These are phyloP conservation scores for Anoplopoma fimbria DNA, from an alignment of 2,113 vertebrate genomes.

Conservation along the genomic window DNA sequence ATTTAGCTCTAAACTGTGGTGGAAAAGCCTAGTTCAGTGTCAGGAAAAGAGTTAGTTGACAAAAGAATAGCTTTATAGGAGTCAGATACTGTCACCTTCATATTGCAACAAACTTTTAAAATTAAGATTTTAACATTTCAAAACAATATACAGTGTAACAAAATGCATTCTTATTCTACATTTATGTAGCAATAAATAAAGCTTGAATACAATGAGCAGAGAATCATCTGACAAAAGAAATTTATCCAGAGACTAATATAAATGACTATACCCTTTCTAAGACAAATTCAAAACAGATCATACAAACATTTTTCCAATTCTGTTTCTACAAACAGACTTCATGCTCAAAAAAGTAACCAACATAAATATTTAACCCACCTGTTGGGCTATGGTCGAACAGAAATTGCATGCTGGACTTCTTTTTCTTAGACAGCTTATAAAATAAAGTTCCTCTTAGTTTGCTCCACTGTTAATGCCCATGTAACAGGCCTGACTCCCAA, in stretches of 20 bases:
- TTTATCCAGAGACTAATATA: not conserved
- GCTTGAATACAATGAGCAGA: not conserved
- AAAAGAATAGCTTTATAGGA: not conserved
- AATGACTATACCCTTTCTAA: not conserved
- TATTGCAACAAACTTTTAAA: not conserved
- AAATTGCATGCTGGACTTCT: conserved; percentile 62
- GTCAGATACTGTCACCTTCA: not conserved
- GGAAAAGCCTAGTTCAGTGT: not conserved
- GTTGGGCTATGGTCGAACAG: conserved; percentile 39
- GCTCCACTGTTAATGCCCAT: conserved; percentile 30
- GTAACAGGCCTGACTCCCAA: conserved; percentile 38
- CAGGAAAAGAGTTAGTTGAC: not conserved
- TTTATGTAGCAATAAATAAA: not conserved
- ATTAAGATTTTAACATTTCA: not conserved
- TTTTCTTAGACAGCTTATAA: conserved; percentile 26
- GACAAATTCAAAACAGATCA: not conserved
- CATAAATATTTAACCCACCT: conserved; percentile 65
- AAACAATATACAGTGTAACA: not conserved
- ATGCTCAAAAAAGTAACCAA: not conserved
- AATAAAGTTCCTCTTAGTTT: conserved; percentile 40
- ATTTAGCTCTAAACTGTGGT: conserved; percentile 8
- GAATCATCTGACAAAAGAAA: not conserved
- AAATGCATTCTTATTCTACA: not conserved
- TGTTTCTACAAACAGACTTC: not conserved
- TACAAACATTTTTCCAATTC: not conserved